A percentile compares a stretch with the other conserved stretches of the same genome.
These are phyloP conservation scores for Archips crataeganus DNA, from an alignment of 2,888 invertebrate species.

Conservation along the genomic window DNA sequence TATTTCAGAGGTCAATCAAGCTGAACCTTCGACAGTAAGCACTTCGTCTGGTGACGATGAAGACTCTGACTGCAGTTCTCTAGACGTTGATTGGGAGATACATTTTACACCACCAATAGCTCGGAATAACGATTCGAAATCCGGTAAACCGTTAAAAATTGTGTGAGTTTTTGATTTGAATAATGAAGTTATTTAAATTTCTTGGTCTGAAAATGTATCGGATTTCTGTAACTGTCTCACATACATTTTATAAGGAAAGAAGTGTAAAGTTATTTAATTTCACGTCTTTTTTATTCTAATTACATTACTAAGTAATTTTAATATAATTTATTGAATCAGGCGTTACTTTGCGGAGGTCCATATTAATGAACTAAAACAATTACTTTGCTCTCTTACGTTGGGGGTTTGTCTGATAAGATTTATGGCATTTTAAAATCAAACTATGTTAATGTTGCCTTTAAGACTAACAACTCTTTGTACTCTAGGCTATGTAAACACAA, in stretches of 20 bases:
- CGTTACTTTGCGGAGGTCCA: too few species aligned
- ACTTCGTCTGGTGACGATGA: conserved; percentile 54
- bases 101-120: conserved; percentile 71
- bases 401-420: too few species aligned
- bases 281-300: background rate
- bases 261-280: background rate
- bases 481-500: too few species aligned
- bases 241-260: too few species aligned
- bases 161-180: background rate
- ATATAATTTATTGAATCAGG: too few species aligned
- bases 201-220: too few species aligned
- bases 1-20: conserved; percentile 50
- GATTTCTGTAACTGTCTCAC: too few species aligned
- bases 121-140: background rate
- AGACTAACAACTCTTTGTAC: too few species aligned
- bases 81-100: conserved; percentile 76
- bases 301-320: background rate
- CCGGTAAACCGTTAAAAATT: conserved; percentile 45
- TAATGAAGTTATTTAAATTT: background rate
- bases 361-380: too few species aligned
- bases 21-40: conserved; percentile 38
- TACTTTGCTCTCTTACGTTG: too few species aligned
- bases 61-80: conserved; percentile 63
- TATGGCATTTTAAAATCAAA: too few species aligned
- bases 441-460: too few species aligned